A percentile compares a stretch with the other conserved stretches of the same genome.
These are phyloP conservation scores for Musca domestica DNA, from an alignment of 1,140 invertebrate genomes.

Conservation along the genomic window DNA sequence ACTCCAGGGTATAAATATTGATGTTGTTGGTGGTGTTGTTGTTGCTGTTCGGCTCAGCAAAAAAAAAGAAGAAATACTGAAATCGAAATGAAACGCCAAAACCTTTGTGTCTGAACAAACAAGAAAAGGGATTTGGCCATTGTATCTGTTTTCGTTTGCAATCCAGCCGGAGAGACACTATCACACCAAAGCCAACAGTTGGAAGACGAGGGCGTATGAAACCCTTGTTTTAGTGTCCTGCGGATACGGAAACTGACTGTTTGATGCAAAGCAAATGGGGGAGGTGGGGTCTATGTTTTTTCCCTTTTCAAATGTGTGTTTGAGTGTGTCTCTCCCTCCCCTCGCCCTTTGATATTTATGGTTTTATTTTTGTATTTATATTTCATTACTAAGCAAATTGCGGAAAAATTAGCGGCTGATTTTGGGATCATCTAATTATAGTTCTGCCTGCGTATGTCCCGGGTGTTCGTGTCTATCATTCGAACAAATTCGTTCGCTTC, in stretches of 20 bases:
- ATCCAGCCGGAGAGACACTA: no score
- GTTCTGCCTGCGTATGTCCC: neutral
- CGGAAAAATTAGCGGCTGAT: slow-evolving; percentile 56
- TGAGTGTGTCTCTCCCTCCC: slow-evolving; percentile 25
- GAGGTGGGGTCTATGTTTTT: no score
- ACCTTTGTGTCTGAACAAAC: neutral
- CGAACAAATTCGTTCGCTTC: no score
- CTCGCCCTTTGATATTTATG: slow-evolving; percentile 38
- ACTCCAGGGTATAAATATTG: slow-evolving; percentile 42
- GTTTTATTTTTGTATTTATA: slow-evolving; percentile 54
- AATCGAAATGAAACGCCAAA: neutral
- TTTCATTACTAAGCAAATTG: slow-evolving; percentile 55
- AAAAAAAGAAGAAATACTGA: no score
- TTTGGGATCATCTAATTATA: slow-evolving; percentile 54
- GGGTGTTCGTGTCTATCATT: no score
- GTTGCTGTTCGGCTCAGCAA: no score
- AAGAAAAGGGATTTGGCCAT: slow-evolving; percentile 6
- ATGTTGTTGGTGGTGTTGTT: neutral
- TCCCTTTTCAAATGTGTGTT: neutral
- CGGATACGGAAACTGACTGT: neutral
- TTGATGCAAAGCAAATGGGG: neutral
- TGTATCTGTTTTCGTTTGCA: slow-evolving; percentile 4
- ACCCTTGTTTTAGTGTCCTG: neutral
- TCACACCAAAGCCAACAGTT: no score
- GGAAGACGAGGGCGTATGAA: no score